Percentiles rank a stretch among this genome's conserved stretches.
These are phyloP conservation scores for Sthenelais limicola DNA, from an alignment of 2,888 invertebrate species.

Conservation along the genomic window DNA sequence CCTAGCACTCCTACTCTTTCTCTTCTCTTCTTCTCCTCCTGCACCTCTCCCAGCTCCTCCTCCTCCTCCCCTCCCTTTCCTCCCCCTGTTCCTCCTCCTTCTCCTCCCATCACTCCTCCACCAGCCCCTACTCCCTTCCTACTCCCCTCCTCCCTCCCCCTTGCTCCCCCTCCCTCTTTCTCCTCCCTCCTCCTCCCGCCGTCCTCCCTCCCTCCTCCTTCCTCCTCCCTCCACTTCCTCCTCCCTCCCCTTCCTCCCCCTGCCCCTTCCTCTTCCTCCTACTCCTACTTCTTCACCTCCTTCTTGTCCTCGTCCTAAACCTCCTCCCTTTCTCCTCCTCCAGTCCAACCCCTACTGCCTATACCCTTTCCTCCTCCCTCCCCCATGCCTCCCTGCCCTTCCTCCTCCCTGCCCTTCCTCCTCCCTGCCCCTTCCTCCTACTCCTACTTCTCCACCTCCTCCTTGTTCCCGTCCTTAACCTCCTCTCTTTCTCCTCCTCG, in stretches of 20 bases:
- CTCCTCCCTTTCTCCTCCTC: constrained; percentile 30
- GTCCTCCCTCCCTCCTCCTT: not conserved
- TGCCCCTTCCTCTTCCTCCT: not conserved
- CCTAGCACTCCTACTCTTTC: constrained; percentile 9
- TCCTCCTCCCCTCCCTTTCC: constrained; percentile 1
- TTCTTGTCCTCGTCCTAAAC: not conserved
- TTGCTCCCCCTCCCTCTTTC: constrained; percentile 9
- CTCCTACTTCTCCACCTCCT: not conserved
- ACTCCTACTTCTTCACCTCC: not conserved
- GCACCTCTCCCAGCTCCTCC: constrained; percentile 22
- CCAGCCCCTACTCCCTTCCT: not conserved
- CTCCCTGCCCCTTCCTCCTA: not conserved
- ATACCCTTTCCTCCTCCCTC: constrained; percentile 11
- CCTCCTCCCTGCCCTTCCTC: not conserved
- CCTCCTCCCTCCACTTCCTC: constrained; percentile 11
- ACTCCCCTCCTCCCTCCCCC: constrained; percentile 7
- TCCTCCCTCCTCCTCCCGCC: not conserved
- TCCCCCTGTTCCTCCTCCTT: constrained; percentile 5
- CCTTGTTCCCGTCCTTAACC: not conserved
- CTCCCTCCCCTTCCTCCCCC: not conserved
- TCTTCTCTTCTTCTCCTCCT: constrained; percentile 13
- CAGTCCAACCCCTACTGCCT: not conserved
- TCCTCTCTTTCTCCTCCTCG: not conserved
- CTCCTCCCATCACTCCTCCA: constrained; percentile 30
- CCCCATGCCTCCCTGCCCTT: not conserved